These are phyloP conservation scores for Drosophila mojavensis DNA, from an alignment of 1,140 invertebrate genomes.

Conservation along the genomic window DNA sequence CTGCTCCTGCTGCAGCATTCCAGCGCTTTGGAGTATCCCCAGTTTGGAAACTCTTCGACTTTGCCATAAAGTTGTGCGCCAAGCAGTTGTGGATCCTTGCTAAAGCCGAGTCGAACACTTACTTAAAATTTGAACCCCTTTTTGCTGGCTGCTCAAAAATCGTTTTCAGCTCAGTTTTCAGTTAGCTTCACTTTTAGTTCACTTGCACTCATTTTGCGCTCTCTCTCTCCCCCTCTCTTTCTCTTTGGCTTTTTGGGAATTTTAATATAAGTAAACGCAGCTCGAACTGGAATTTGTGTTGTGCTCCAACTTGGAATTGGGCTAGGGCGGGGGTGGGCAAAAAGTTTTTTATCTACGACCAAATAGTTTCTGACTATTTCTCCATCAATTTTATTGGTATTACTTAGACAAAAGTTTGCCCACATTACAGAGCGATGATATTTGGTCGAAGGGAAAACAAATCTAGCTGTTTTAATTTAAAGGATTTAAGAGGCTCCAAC, in stretches of 20 bases:
- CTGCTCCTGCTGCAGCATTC: conserved; percentile 23
- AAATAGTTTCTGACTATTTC: conserved; percentile 80
- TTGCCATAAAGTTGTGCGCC: conserved; percentile 36
- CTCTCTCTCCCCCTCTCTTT: conserved; percentile 8
- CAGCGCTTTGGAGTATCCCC: conserved; percentile 35
- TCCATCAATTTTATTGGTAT: conserved; percentile 82
- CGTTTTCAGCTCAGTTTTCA: conserved; percentile 50
- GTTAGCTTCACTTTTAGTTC: conserved; percentile 53
- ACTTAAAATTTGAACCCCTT: conserved; percentile 53
- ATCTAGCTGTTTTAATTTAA: conserved; percentile 64
- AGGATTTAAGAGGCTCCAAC: conserved; percentile 73
- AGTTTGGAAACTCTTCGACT: conserved; percentile 37
- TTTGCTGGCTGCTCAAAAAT: conserved; percentile 48
- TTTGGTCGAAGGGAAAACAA: conserved; percentile 16
- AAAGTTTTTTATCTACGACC: conserved; percentile 77
- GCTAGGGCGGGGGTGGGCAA: conserved; percentile 5
- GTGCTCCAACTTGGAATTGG: conserved; percentile 6
- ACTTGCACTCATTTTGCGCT: conserved; percentile 59
- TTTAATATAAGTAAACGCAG: conserved; percentile 76
- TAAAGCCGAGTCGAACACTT: conserved; percentile 43
- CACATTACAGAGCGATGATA: conserved; percentile 50
- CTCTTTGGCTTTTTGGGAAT: conserved; percentile 42
- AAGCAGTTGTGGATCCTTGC: conserved; percentile 33
- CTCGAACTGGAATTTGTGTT: conserved; percentile 51
- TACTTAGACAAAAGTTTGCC: conserved; percentile 78